A percentile compares a stretch with the other conserved stretches of the same genome.
phyloP scores from a whole-genome alignment of 2,113 vertebrate genomes.

The Aegithalos caudatus region DNA sequence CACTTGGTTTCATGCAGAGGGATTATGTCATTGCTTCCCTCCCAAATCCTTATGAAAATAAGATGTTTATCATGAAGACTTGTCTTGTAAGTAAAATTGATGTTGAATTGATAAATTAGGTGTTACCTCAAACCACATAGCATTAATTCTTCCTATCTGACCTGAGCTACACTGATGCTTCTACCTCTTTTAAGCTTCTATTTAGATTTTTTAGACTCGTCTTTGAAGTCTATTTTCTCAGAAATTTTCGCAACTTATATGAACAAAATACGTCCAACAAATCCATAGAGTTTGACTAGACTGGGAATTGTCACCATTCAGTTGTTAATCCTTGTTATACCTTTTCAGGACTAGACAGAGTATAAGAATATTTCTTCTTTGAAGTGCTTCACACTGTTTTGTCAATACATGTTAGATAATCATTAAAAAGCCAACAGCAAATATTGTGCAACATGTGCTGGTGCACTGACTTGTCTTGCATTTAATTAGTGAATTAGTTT shows the following conservation, averaged over 20 bases:
- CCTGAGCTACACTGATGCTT: background rate
- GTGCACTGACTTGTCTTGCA: background rate
- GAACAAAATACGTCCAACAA: background rate
- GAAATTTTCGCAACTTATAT: background rate
- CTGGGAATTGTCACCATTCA: background rate
- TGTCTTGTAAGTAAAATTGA: background rate
- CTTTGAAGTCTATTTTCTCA: background rate
- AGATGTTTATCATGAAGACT: background rate
- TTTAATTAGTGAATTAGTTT: conserved; percentile 46
- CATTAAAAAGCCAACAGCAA: conserved; percentile 14
- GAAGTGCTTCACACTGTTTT: background rate
- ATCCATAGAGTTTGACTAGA: background rate
- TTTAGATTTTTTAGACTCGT: background rate
- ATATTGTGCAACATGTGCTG: background rate
- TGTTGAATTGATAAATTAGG: background rate
- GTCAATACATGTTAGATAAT: background rate
- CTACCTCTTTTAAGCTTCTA: background rate
- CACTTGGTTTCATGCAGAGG: background rate
- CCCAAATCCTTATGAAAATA: background rate
- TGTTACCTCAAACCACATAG: background rate
- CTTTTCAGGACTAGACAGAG: background rate
- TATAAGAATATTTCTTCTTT: background rate
- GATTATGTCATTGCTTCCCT: background rate
- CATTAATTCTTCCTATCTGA: background rate
- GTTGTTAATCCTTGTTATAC: background rate